phyloP scores from a whole-genome alignment of 2,888 invertebrate species.

The Diachrysia chrysitis region DNA sequence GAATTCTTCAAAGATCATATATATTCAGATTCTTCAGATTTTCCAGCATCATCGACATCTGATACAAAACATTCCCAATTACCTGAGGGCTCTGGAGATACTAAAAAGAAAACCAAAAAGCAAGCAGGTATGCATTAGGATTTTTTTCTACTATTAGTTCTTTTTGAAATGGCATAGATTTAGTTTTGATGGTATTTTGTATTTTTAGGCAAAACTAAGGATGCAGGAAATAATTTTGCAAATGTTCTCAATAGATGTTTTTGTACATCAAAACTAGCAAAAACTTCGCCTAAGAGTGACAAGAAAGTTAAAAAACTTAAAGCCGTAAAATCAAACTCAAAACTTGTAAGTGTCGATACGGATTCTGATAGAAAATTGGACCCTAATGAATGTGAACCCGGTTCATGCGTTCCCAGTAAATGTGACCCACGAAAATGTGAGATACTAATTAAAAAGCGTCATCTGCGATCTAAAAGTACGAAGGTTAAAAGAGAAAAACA shows the following conservation, averaged over 20 bases:
- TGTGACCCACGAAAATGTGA: constrained; percentile 59
- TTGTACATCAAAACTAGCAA: background rate
- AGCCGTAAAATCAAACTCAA: background rate
- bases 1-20: constrained; percentile 15
- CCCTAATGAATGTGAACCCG: constrained; percentile 61
- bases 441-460: constrained; percentile 58
- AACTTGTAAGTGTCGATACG: background rate
- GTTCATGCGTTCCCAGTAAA: constrained; percentile 55
- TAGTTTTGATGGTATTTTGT: background rate
- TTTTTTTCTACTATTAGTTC: background rate
- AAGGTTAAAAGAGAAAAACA: constrained; percentile 1
- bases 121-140: background rate
- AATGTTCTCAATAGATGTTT: background rate
- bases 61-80: background rate
- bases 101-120: background rate
- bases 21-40: background rate
- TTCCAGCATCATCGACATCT: background rate
- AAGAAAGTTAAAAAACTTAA: background rate
- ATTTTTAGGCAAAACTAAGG: background rate
- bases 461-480: constrained; percentile 23
- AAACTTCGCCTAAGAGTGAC: background rate
- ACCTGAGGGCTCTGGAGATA: constrained; percentile 9
- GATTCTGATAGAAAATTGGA: constrained; percentile 34
- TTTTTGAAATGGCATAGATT: background rate
- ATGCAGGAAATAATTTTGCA: background rate